phyloP scores from a whole-genome alignment of 2,888 invertebrate genomes.

The Orchestes rusci region DNA sequence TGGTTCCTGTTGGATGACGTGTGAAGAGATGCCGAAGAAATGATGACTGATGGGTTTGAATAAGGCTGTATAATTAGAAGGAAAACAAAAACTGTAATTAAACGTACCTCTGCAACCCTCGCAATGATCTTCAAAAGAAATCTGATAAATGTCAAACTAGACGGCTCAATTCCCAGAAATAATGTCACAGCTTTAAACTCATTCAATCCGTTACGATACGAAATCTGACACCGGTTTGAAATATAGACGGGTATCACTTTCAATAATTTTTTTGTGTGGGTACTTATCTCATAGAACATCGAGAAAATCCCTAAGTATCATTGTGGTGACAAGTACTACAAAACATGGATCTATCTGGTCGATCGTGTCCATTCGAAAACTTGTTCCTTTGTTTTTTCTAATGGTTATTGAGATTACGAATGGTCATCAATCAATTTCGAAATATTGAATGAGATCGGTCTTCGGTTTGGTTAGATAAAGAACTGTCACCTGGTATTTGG shows the following conservation, averaged over 20 bases:
- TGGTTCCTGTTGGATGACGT: too few species aligned
- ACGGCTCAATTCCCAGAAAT: constrained; percentile 20
- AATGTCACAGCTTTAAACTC: constrained; percentile 13
- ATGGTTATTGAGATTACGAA: constrained; percentile 19
- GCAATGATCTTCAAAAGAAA: too few species aligned
- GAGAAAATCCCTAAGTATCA: constrained; percentile 14
- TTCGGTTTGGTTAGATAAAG: constrained; percentile 12
- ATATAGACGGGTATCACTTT: constrained; percentile 21
- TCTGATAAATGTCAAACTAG: too few species aligned
- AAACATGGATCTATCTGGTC: constrained; percentile 17
- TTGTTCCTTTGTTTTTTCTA: constrained; percentile 21
- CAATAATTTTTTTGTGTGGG: constrained; percentile 15
- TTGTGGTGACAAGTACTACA: constrained; percentile 19
- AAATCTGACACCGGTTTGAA: constrained; percentile 21
- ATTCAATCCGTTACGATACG: constrained; percentile 19
- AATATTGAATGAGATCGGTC: constrained; percentile 13
- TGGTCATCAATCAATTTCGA: constrained; percentile 18
- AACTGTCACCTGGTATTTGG: constrained; percentile 14
- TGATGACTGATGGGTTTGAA: too few species aligned
- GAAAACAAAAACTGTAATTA: too few species aligned
- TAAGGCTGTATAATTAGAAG: too few species aligned
- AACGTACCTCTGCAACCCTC: too few species aligned
- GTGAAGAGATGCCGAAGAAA: too few species aligned
- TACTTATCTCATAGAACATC: constrained; percentile 19
- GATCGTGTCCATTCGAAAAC: constrained; percentile 17